A percentile compares a stretch with the other conserved stretches of the same genome.
Evolutionary conservation across 2,888 invertebrate genomes (phyloP).

Genomic region (Caenorhabditis plicata): DNA sequence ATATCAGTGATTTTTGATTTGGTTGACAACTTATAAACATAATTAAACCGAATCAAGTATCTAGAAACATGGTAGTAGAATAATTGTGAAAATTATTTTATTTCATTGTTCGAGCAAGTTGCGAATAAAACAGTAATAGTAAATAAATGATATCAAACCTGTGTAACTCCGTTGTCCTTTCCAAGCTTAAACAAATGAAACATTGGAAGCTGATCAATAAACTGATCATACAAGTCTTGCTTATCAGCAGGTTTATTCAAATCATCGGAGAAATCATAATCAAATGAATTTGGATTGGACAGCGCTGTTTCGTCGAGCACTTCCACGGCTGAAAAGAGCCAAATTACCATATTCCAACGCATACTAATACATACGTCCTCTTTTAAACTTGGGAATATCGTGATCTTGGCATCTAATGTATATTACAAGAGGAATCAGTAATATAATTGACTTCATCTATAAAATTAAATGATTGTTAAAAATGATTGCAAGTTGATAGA

Average conservation of each 20-base stretch:
- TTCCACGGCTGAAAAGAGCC: slow-evolving; percentile 24
- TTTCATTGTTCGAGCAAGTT: not conserved
- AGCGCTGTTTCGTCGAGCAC: slow-evolving; percentile 39
- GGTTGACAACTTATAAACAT: too few species aligned
- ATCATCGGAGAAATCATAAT: slow-evolving; percentile 46
- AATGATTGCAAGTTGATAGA: not conserved
- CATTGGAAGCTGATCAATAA: slow-evolving; percentile 37
- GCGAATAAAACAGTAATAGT: not conserved
- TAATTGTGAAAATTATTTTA: too few species aligned
- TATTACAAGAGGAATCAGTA: not conserved
- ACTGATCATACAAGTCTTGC: slow-evolving; percentile 41
- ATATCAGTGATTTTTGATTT: too few species aligned
- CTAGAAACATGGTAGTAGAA: too few species aligned
- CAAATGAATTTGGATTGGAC: slow-evolving; percentile 44
- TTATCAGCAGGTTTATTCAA: slow-evolving; percentile 33
- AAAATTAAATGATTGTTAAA: slow-evolving; percentile 1
- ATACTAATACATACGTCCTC: slow-evolving; percentile 28
- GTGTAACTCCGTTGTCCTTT: slow-evolving; percentile 32
- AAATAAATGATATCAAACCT: slow-evolving; percentile 18
- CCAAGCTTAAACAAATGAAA: slow-evolving; percentile 36
- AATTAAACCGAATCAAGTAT: too few species aligned
- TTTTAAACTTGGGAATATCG: slow-evolving; percentile 32
- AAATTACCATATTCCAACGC: not conserved
- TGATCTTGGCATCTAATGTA: too few species aligned
- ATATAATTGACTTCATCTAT: slow-evolving; percentile 2